Evolutionary conservation across 2,797 vertebrate genomes (phyloP).

Genomic region (Tenualosa ilisha): DNA sequence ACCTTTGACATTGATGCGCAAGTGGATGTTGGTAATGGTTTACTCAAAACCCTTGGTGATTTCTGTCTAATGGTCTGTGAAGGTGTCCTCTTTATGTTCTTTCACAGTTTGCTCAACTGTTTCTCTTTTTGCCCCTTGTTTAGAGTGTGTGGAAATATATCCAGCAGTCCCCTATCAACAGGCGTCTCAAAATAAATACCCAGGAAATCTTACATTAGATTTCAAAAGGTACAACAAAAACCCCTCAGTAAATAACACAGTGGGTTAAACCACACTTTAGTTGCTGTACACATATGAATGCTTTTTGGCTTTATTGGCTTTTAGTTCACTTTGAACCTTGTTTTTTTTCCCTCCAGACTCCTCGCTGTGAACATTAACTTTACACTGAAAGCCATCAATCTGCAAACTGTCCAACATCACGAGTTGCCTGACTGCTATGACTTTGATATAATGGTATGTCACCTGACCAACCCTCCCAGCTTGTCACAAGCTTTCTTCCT

Average conservation of each 20-base stretch:
- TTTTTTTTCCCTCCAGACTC: constrained; percentile 70
- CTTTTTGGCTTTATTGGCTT: not conserved
- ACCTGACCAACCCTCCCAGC: constrained; percentile 19
- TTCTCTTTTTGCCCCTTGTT: constrained; percentile 11
- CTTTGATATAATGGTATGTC: constrained; percentile 83
- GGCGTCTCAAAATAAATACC: constrained; percentile 42
- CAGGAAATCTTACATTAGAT: constrained; percentile 80
- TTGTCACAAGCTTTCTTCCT: not conserved
- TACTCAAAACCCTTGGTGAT: not conserved
- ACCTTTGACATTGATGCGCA: constrained; percentile 89
- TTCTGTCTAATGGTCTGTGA: not conserved
- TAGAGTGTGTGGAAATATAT: constrained; percentile 85
- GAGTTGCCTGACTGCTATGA: constrained; percentile 93
- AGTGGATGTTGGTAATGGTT: constrained; percentile 68
- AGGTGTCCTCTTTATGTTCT: not conserved
- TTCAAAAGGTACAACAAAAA: constrained; percentile 82
- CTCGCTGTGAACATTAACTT: constrained; percentile 80
- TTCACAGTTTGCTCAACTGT: constrained; percentile 29
- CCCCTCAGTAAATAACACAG: not conserved
- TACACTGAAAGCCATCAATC: constrained; percentile 89
- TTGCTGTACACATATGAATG: not conserved
- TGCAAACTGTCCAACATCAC: constrained; percentile 88
- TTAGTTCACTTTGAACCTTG: not conserved
- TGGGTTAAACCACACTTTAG: not conserved
- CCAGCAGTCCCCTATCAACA: constrained; percentile 59